Evolutionary conservation across 2,888 invertebrate genomes (phyloP), one percentile per base, ranked within the genome.

Genomic region (Pseudococcus viburni): DNA sequence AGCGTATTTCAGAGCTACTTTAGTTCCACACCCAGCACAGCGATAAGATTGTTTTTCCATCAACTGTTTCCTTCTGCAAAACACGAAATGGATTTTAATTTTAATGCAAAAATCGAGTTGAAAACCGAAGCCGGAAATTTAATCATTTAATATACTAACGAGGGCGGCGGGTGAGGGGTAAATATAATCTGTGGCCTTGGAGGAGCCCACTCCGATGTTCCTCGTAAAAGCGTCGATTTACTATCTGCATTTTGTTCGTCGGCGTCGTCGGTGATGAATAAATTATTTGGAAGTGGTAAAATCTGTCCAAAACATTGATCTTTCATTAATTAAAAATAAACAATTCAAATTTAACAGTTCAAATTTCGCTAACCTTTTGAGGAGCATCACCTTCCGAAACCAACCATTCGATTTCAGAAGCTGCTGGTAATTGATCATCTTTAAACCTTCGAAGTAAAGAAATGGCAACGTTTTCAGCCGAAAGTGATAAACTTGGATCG

Each of bases 11-110:
- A 93, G 93, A 2, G 95, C 95, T 8, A 97, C 95, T 91, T 94
- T 94, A 93, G 95, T 95, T 0, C 96, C 96, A 92, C 97, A 97
- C 5, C 96, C 96, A 73, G 96, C 96, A 92, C 97, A 97, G 46
- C 95, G 93, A 91, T 94, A 95, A 90, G 95, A 95, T 91, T 97
- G 97, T 89, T 94, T 94, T 15, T 93, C 93, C 92, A 96, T 93
- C 55, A 95, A 91, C 88, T 92, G 92, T 90, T 93, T 93, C 73
- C 95, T 93, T 90, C 95, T 96, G 90, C 64, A 91, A 90, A 91
- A 84, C 85, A 89, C 90, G 89, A 86, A 89, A 89, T 46, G 7
- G 26, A 22, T 33, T 77, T 19, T 22, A n/a, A 77, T 7, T 5
- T 15, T 33, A 51, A 22, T 2, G 3, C 26, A 33, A 33, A 33